These are phyloP conservation scores for Halictus quadricinctus DNA, from an alignment of 2,888 invertebrate species.

Conservation along the genomic window DNA sequence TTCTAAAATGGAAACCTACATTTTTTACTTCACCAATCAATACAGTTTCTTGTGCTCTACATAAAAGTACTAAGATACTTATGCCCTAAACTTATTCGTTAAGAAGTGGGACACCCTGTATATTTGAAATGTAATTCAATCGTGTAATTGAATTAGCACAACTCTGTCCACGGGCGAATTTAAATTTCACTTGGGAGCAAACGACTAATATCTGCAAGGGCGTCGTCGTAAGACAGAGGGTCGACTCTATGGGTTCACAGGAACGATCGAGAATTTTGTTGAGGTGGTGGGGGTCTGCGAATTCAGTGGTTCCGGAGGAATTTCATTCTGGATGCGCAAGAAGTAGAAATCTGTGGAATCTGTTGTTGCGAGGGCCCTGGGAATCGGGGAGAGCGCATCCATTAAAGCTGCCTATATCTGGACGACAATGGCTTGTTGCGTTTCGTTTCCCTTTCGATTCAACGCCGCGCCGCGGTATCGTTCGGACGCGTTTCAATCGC, in stretches of 20 bases:
- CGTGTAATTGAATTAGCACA: no score
- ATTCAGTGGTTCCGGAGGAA: neutral
- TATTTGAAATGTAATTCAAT: no score
- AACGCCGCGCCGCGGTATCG: conserved; percentile 30
- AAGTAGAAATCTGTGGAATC: conserved; percentile 63
- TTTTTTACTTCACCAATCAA: no score
- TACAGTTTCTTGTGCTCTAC: no score
- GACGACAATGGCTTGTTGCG: conserved; percentile 54
- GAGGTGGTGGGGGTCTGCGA: neutral
- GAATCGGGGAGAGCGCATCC: conserved; percentile 59
- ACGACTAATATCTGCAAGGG: no score
- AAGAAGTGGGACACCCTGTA: no score
- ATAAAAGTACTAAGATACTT: no score
- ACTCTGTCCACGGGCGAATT: neutral
- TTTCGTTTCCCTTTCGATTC: conserved; percentile 67
- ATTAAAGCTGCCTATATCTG: conserved; percentile 57
- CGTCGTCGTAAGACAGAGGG: no score
- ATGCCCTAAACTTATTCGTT: no score
- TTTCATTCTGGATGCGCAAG: neutral
- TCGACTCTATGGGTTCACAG: no score
- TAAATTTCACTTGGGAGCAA: no score
- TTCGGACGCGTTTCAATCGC: conserved; percentile 57
- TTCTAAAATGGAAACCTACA: no score
- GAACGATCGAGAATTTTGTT: neutral
- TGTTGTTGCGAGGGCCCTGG: conserved; percentile 63